Base-by-base conservation (phyloP, 2,888 invertebrate species). In the Oligia strigilis region DNA sequence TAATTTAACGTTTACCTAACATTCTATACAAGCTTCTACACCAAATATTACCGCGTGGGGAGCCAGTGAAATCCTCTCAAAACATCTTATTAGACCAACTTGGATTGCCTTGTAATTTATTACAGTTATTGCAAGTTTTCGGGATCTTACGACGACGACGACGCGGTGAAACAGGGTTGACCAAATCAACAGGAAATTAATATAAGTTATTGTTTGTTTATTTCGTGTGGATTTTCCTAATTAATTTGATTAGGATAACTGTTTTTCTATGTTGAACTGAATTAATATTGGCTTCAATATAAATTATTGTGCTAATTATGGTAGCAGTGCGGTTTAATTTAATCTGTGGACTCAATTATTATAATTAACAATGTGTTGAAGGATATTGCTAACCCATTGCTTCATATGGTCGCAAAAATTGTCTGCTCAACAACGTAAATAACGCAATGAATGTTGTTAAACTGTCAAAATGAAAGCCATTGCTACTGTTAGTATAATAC, bases 41-140 rank as follows among this genome's bases (percentile, higher is more conserved):
- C 58, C 52, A 55, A 67, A 84, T 81, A 84, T 66, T 55, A 71
- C 70, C 36, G 72, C 71, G 69, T 71, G 5, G 65, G 78, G 81
- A 85, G 86, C 87, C 90, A 92, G 84, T 88, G 91, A 91, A 92
- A 93, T 92, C 91, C 92, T 91, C 91, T 85, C 84, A 84, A 91
- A 90, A 90, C 91, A 90, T 93, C 94, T 94, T 94, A 94, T 94
- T 94, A 93, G 92, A 93, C 89, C 91, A 95, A 95, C 89, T 95
- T 94, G 94, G 93, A 95, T 95, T 94, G 94, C 93, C 89, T 94
- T 86, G 93, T 95, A 94, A 95, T 96, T 96, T 96, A 95, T 96
- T 93, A 93, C 90, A 92, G 94, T 93, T 94, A 94, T 93, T 92
- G 92, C 92, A 92, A 95, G 94, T 94, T 94, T 92, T 91, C 85